Evolutionary conservation across 2,797 vertebrate species (phyloP).

Genomic region (Tarsius wallacei): DNA sequence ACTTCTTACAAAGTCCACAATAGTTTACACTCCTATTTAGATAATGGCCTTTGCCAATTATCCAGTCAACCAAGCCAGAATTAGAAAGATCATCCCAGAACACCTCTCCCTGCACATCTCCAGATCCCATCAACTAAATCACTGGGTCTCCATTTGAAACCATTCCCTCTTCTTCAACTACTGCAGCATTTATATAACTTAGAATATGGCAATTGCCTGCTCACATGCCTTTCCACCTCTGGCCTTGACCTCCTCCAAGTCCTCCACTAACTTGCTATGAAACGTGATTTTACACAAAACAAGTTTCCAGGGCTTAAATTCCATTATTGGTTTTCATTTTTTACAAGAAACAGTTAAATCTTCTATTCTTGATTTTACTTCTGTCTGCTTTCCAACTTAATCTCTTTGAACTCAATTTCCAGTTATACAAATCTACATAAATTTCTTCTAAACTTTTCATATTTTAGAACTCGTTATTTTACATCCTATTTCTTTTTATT

Average conservation of each 20-base stretch:
- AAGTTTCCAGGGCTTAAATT: not conserved
- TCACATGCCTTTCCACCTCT: not conserved
- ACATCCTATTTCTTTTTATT: not conserved
- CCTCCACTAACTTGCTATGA: not conserved
- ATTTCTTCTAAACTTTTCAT: not conserved
- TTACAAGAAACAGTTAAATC: not conserved
- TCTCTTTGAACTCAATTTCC: not conserved
- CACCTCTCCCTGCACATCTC: not conserved
- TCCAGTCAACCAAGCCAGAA: slow-evolving; percentile 12
- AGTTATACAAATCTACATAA: not conserved
- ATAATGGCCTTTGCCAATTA: not conserved
- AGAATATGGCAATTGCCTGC: not conserved
- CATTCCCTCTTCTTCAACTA: not conserved
- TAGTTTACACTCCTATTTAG: not conserved
- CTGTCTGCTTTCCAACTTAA: not conserved
- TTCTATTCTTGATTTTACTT: not conserved
- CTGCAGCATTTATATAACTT: not conserved
- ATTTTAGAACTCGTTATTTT: not conserved
- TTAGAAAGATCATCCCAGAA: not conserved
- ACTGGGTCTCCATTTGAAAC: not conserved
- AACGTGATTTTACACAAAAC: slow-evolving; percentile 20
- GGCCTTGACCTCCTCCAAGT: not conserved
- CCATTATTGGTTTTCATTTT: slow-evolving; percentile 44
- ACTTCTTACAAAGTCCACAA: not conserved
- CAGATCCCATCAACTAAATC: not conserved